Evolutionary conservation across 2,113 vertebrate genomes (phyloP).

Genomic region (Hemichromis elongatus): DNA sequence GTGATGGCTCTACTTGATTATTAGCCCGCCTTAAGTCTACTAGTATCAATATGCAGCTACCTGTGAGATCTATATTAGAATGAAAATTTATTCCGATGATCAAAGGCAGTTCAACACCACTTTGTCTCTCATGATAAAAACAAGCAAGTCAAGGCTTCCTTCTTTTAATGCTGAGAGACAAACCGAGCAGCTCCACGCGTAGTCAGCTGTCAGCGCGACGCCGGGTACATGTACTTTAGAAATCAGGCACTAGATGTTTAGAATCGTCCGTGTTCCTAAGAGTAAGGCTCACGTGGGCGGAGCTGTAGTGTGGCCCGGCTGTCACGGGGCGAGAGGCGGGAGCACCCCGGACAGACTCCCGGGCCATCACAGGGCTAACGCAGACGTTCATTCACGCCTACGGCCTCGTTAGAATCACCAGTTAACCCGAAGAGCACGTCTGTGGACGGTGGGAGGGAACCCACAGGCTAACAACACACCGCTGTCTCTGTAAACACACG

Average conservation of each 20-base stretch:
- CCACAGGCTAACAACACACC: accelerated
- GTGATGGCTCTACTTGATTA: conserved; percentile 57
- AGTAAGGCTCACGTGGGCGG: background rate
- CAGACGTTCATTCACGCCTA: background rate
- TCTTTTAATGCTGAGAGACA: conserved; percentile 3
- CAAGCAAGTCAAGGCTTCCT: background rate
- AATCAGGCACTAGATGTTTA: background rate
- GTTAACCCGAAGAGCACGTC: background rate
- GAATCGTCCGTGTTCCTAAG: background rate
- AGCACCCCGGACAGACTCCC: background rate
- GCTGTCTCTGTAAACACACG: accelerated
- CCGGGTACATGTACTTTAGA: background rate
- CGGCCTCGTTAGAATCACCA: background rate
- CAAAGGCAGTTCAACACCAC: conserved; percentile 7
- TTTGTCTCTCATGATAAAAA: conserved; percentile 25
- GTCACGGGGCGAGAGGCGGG: background rate
- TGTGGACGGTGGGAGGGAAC: background rate
- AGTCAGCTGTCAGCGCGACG: background rate
- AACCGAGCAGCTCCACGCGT: background rate
- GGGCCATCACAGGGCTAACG: background rate
- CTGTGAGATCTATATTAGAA: conserved; percentile 25
- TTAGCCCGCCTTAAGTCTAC: conserved; percentile 20
- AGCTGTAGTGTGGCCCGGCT: background rate
- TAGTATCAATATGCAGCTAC: conserved; percentile 21
- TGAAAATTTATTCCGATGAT: conserved; percentile 18